phyloP scores from a whole-genome alignment of 2,797 vertebrate species.

The Enteromius trimaculatus region DNA sequence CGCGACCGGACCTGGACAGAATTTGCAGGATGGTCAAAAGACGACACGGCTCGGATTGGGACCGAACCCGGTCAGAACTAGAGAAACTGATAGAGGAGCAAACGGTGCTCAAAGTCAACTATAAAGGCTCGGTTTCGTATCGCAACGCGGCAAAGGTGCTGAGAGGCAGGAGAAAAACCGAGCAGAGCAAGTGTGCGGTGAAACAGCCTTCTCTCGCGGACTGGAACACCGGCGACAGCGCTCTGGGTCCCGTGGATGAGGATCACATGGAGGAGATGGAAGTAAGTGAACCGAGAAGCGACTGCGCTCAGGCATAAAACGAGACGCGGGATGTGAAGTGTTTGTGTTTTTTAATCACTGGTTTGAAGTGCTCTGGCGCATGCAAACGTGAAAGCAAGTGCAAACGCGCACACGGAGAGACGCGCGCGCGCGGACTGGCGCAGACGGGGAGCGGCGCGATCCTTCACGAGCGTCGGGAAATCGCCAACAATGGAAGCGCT shows the following conservation, averaged over 20 bases:
- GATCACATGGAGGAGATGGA: slow-evolving; percentile 78
- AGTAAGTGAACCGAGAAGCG: slow-evolving; percentile 65
- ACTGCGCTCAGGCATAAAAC: not conserved
- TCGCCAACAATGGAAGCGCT: slow-evolving; percentile 70
- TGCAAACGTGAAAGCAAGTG: slow-evolving; percentile 75
- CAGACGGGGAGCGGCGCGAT: slow-evolving; percentile 81
- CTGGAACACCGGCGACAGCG: slow-evolving; percentile 80
- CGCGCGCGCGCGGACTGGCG: slow-evolving; percentile 78
- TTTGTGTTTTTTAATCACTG: slow-evolving; percentile 51
- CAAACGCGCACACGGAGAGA: slow-evolving; percentile 67
- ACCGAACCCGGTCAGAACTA: slow-evolving; percentile 87
- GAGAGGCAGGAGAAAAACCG: slow-evolving; percentile 81
- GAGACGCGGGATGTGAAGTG: slow-evolving; percentile 22
- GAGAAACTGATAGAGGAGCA: slow-evolving; percentile 91
- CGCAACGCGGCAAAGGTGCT: slow-evolving; percentile 91
- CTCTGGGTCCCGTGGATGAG: slow-evolving; percentile 76
- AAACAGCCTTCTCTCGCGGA: slow-evolving; percentile 77
- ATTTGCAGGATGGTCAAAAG: slow-evolving; percentile 92
- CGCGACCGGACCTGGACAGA: slow-evolving; percentile 89
- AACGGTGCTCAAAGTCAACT: slow-evolving; percentile 79
- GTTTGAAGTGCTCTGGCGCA: slow-evolving; percentile 36
- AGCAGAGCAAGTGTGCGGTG: slow-evolving; percentile 66
- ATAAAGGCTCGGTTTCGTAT: slow-evolving; percentile 93
- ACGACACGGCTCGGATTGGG: slow-evolving; percentile 87
- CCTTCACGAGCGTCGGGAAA: slow-evolving; percentile 67